Conservation (phyloP, 2,888 invertebrate genomes). For the Dryobota labecula region DNA sequence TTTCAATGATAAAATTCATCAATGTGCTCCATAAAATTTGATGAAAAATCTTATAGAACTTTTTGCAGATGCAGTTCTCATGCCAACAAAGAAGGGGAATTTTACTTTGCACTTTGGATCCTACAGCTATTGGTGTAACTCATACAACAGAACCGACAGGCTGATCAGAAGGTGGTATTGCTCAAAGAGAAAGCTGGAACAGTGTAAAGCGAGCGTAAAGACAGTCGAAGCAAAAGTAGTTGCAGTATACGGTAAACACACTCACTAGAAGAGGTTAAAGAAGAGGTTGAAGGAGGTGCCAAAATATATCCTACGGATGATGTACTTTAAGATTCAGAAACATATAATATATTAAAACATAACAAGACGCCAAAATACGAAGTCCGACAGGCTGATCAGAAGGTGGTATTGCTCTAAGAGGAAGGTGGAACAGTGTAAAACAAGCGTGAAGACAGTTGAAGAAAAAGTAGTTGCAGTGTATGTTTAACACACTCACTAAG, state of each 20-base stretch:
- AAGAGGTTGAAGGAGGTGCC: not conserved
- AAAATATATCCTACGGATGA: not conserved
- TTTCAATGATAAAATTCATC: not conserved
- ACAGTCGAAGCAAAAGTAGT: conserved; percentile 41
- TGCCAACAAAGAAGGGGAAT: conserved; percentile 57
- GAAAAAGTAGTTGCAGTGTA: conserved; percentile 35
- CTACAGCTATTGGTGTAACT: conserved; percentile 73
- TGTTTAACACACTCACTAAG: conserved; percentile 52
- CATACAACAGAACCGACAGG: conserved; percentile 20
- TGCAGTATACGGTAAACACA: conserved; percentile 45
- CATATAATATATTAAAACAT: not conserved
- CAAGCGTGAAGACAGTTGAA: conserved; percentile 46
- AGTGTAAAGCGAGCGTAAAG: conserved; percentile 47
- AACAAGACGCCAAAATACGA: not conserved
- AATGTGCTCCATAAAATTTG: not conserved
- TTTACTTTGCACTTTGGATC: conserved; percentile 66
- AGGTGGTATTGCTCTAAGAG: conserved; percentile 59
- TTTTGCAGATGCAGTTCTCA: conserved; percentile 53
- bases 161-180: conserved; percentile 51
- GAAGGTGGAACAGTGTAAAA: conserved; percentile 39
- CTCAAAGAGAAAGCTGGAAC: conserved; percentile 49
- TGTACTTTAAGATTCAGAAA: not conserved
- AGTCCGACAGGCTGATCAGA: conserved; percentile 4
- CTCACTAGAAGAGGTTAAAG: conserved; percentile 32
- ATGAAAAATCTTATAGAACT: not conserved